phyloP scores from a whole-genome alignment of 2,888 invertebrate genomes.

The Dinocampus coccinellae region DNA sequence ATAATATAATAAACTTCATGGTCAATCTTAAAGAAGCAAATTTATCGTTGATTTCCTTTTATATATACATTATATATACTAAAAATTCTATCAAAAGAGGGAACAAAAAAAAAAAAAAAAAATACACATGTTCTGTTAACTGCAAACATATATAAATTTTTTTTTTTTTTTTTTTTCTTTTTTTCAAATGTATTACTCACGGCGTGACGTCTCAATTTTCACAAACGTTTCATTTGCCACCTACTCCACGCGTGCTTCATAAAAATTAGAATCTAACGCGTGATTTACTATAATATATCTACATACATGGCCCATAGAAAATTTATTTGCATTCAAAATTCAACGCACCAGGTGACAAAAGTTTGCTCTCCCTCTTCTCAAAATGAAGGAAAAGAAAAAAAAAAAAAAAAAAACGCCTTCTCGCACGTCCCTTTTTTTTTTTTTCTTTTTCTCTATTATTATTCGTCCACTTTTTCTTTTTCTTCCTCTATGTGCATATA shows the following conservation, averaged over 20 bases:
- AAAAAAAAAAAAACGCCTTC: conserved; percentile 41
- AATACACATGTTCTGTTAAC: conserved; percentile 33
- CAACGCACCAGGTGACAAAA: conserved; percentile 59
- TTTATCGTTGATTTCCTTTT: conserved; percentile 41
- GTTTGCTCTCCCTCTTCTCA: not conserved
- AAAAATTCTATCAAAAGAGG: conserved; percentile 33
- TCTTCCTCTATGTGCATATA: conserved; percentile 11
- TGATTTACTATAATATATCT: conserved; percentile 22
- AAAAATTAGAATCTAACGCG: conserved; percentile 63
- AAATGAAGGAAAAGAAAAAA: too few species aligned
- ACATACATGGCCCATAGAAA: conserved; percentile 56
- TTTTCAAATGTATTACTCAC: conserved; percentile 62
- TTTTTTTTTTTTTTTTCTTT: too few species aligned
- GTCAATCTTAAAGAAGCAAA: conserved; percentile 35
- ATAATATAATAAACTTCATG: conserved; percentile 15
- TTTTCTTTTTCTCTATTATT: conserved; percentile 34
- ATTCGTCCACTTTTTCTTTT: too few species aligned
- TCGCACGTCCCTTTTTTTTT: conserved; percentile 34
- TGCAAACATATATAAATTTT: not conserved
- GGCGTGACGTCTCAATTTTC: conserved; percentile 50
- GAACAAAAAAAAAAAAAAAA: conserved; percentile 38
- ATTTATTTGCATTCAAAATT: conserved; percentile 65
- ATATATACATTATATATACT: conserved; percentile 34
- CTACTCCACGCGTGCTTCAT: conserved; percentile 33
- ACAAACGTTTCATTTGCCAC: conserved; percentile 38